Evolutionary conservation across 2,113 vertebrate genomes (phyloP).

Genomic region (Oryzias curvinotus): DNA sequence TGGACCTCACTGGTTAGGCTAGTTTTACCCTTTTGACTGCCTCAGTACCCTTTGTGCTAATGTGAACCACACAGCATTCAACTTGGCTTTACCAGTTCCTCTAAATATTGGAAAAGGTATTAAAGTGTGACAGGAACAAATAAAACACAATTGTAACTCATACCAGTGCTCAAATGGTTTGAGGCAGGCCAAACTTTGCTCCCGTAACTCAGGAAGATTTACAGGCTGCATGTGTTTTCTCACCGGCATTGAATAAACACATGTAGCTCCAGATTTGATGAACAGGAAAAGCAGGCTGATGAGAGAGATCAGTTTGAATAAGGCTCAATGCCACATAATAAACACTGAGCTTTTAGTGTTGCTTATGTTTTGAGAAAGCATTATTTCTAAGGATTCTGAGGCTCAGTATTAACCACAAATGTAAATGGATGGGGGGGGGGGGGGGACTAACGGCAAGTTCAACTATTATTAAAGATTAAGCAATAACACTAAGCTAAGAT

Average conservation of each 20-base stretch:
- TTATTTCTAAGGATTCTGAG: too few relatives aligned
- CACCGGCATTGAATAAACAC: slow-evolving; percentile 50
- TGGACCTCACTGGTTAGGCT: slow-evolving; percentile 32
- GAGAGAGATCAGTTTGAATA: slow-evolving; percentile 44
- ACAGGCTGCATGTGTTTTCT: slow-evolving; percentile 35
- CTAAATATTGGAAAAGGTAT: slow-evolving; percentile 41
- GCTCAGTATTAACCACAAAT: too few relatives aligned
- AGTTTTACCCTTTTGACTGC: slow-evolving; percentile 40
- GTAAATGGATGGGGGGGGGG: too few relatives aligned
- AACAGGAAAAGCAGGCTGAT: slow-evolving; percentile 45
- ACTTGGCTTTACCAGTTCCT: slow-evolving; percentile 18
- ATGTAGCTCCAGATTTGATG: slow-evolving; percentile 37
- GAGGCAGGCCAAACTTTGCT: slow-evolving; percentile 1
- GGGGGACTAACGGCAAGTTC: too few relatives aligned
- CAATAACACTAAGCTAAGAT: too few relatives aligned
- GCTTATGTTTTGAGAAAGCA: slow-evolving; percentile 19
- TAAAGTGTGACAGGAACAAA: slow-evolving; percentile 11
- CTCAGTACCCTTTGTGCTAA: slow-evolving; percentile 14
- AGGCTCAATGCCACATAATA: slow-evolving; percentile 33
- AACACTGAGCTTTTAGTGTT: slow-evolving; percentile 21
- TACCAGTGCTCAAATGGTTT: slow-evolving; percentile 28
- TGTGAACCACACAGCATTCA: slow-evolving; percentile 26
- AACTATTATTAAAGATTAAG: too few relatives aligned
- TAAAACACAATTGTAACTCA: slow-evolving; percentile 11
- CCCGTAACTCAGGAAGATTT: slow-evolving; percentile 16